Conservation (phyloP, 2,113 vertebrate genomes). For the Drymodes brunneopygia region DNA sequence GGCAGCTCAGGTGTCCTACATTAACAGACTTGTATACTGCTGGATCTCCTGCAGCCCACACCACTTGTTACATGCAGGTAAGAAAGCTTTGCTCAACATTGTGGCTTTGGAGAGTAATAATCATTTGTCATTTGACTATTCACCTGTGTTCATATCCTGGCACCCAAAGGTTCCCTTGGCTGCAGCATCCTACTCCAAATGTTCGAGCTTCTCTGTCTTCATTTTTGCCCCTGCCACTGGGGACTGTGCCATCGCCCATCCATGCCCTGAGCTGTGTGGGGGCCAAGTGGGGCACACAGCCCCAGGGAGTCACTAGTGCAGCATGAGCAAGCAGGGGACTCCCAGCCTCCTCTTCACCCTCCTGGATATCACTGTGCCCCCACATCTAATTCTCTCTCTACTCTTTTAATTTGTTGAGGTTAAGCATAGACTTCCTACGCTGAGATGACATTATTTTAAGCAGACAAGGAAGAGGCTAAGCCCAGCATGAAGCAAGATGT, state of each 20-base stretch:
- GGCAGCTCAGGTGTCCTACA: neutral
- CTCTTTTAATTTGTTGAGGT: neutral
- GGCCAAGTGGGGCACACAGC: neutral
- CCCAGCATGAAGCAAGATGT: neutral
- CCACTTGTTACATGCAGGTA: neutral
- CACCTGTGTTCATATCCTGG: neutral
- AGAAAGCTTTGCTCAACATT: neutral
- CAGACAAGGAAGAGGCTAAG: neutral
- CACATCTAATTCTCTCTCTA: neutral
- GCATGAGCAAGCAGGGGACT: rapidly evolving
- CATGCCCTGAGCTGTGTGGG: rapidly evolving
- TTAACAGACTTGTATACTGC: neutral
- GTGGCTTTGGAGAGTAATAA: neutral
- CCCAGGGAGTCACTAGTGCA: neutral
- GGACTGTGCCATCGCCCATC: rapidly evolving
- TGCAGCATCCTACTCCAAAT: rapidly evolving
- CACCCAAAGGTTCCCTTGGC: neutral
- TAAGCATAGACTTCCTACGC: neutral
- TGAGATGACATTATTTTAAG: neutral
- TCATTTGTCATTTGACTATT: neutral
- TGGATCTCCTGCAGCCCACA: neutral
- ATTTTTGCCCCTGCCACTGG: neutral
- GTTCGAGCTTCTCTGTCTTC: rapidly evolving
- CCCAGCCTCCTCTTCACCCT: neutral
- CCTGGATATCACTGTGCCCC: neutral